A percentile compares a stretch with the other conserved stretches of the same genome.
phyloP scores from a whole-genome alignment of 2,113 vertebrate species.

The Harpagus bidentatus region DNA sequence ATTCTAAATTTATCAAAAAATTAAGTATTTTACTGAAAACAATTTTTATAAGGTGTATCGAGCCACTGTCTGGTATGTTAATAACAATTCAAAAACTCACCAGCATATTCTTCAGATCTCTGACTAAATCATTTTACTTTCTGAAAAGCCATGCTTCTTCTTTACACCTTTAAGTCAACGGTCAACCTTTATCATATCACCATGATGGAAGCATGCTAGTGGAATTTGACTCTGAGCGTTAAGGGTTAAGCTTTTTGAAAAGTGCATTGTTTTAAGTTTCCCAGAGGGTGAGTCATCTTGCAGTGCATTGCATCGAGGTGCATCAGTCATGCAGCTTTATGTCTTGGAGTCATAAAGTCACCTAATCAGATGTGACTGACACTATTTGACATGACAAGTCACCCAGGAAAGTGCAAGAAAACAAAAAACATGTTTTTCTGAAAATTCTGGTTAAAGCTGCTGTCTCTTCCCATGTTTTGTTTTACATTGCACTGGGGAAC shows the following conservation, averaged over 20 bases:
- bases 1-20: background rate
- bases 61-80: background rate
- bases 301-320: background rate
- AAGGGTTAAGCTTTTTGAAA: slow-evolving; percentile 52
- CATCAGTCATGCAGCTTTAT: slow-evolving; percentile 36
- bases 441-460: background rate
- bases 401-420: slow-evolving; percentile 31
- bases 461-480: background rate
- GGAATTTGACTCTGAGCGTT: background rate
- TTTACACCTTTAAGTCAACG: background rate
- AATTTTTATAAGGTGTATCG: background rate
- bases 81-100: background rate
- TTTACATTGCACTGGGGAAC: background rate
- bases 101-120: background rate
- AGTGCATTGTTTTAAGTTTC: slow-evolving; percentile 1
- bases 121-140: background rate
- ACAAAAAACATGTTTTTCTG: background rate
- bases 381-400: slow-evolving; percentile 16
- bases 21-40: background rate
- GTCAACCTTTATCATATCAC: background rate
- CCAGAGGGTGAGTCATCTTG: slow-evolving; percentile 1
- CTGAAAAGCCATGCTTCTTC: background rate
- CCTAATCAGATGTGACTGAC: slow-evolving; percentile 24
- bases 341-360: slow-evolving; percentile 22
- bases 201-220: background rate